Evolutionary conservation across 1,140 invertebrate species (phyloP).

Genomic region (Spodoptera litura): DNA sequence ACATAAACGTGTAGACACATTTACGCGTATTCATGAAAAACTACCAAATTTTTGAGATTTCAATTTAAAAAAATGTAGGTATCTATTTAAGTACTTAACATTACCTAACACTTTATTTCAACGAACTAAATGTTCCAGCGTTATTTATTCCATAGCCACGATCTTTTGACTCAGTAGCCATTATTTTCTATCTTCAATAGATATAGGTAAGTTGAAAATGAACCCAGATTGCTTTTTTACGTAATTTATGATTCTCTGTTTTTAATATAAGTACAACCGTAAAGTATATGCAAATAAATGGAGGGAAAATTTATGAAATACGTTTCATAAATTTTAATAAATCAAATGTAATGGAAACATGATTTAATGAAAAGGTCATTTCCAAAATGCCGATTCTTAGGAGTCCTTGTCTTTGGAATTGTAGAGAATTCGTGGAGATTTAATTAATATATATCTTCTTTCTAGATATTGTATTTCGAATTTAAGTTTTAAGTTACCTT

Average conservation of each 20-base stretch:
- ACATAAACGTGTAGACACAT: too few relatives aligned
- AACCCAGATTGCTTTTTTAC: slow-evolving; percentile 23
- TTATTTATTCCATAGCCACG: neutral
- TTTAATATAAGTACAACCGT: slow-evolving; percentile 16
- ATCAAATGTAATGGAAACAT: slow-evolving; percentile 37
- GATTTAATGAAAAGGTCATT: slow-evolving; percentile 27
- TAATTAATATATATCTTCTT: neutral
- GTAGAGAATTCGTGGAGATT: neutral
- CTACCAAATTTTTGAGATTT: too few relatives aligned
- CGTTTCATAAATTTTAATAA: slow-evolving; percentile 25
- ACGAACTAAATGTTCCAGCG: neutral
- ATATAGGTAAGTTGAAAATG: neutral
- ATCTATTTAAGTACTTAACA: too few relatives aligned
- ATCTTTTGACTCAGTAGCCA: neutral
- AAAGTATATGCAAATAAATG: slow-evolving; percentile 45
- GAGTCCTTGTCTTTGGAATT: neutral
- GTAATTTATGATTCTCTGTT: slow-evolving; percentile 35
- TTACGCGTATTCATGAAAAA: too few relatives aligned
- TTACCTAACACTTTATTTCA: too few relatives aligned
- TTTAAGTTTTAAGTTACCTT: too few relatives aligned
- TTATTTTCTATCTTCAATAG: slow-evolving; percentile 2
- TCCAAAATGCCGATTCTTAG: neutral
- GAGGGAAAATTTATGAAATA: slow-evolving; percentile 36
- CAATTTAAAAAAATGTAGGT: too few relatives aligned
- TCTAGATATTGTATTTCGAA: too few relatives aligned